phyloP scores from a whole-genome alignment of 1,140 invertebrate species.

The Achatina immaculata region DNA sequence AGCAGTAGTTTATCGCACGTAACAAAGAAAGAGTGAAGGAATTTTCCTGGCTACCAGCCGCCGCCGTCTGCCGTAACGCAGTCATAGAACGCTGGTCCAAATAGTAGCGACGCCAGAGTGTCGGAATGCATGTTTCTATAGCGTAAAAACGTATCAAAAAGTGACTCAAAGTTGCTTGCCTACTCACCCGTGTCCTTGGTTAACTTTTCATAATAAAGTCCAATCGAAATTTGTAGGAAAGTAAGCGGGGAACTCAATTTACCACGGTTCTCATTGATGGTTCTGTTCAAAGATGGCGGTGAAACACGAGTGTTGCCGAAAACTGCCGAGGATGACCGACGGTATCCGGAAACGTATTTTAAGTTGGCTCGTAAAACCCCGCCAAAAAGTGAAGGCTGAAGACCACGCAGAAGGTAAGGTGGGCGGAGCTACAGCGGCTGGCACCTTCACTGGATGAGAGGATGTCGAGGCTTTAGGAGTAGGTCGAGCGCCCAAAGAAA shows the following conservation, averaged over 20 bases:
- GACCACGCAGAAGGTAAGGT: neutral
- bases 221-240: conserved; percentile 43
- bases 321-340: conserved; percentile 31
- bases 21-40: conserved; percentile 28
- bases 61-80: neutral
- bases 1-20: too few species aligned
- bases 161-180: neutral
- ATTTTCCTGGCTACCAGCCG: neutral
- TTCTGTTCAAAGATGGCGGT: conserved; percentile 45
- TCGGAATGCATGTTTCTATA: conserved; percentile 27
- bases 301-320: conserved; percentile 41
- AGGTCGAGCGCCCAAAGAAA: too few species aligned
- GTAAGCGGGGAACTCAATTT: conserved; percentile 26
- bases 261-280: conserved; percentile 32
- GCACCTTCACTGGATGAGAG: neutral
- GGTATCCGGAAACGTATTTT: conserved; percentile 31
- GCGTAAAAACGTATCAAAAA: conserved; percentile 9
- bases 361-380: conserved; percentile 1
- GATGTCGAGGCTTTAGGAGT: neutral
- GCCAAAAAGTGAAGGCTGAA: neutral
- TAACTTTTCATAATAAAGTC: conserved; percentile 42
- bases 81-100: conserved; percentile 1
- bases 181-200: conserved; percentile 38
- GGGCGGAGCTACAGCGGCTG: neutral
- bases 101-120: conserved; percentile 9